Conservation (phyloP, 2,797 vertebrate genomes). For the Ceryle rudis region DNA sequence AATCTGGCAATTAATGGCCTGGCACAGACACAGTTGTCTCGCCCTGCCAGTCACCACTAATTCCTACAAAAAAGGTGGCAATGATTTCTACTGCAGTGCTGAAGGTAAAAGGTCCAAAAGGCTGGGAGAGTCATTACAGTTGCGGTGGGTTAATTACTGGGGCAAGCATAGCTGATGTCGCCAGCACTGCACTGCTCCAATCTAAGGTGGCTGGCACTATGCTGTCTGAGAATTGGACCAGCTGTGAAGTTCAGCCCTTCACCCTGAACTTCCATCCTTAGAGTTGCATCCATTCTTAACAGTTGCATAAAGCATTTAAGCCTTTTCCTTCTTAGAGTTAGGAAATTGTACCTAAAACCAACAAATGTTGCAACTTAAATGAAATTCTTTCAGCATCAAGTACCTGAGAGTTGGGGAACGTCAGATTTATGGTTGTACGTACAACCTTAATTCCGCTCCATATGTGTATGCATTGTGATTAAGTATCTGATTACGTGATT, state of each 20-base stretch:
- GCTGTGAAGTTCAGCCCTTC: neutral
- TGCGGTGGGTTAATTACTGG: neutral
- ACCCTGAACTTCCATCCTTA: neutral
- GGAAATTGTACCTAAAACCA: neutral
- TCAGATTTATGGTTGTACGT: constrained; percentile 20
- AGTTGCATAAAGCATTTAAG: neutral
- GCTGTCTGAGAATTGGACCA: neutral
- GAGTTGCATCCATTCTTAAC: neutral
- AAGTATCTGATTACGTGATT: constrained; percentile 26
- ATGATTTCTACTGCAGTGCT: neutral
- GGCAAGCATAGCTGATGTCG: neutral
- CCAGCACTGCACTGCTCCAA: neutral
- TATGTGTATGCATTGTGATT: neutral
- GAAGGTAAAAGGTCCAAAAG: neutral
- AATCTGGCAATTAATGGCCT: neutral
- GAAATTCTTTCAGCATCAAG: neutral
- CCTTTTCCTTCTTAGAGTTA: neutral
- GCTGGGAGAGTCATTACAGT: neutral
- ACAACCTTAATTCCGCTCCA: neutral
- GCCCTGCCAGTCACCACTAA: neutral
- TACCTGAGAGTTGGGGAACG: neutral
- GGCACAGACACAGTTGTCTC: neutral
- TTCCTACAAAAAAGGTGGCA: neutral
- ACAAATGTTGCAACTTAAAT: neutral
- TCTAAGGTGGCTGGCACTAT: rapidly evolving